Evolutionary conservation across 2,113 vertebrate genomes (phyloP).

Genomic region (Lycocorax pyrrhopterus): DNA sequence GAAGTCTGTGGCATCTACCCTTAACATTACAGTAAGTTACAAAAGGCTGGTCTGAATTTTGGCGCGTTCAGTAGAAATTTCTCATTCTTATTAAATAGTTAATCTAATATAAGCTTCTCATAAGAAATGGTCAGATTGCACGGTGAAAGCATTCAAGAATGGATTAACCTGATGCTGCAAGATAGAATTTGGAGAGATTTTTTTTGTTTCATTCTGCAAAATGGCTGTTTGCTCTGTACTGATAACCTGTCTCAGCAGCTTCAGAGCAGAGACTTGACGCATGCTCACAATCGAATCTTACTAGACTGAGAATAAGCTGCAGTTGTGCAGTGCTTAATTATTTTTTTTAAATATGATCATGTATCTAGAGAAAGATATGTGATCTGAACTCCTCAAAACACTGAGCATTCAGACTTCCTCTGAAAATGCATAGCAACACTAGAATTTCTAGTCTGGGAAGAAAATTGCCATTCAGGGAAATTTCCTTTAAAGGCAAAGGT

Average conservation of each 20-base stretch:
- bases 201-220: not conserved
- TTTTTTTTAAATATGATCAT: not conserved
- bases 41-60: not conserved
- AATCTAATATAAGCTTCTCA: not conserved
- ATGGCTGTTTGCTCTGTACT: not conserved
- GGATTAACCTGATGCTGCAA: not conserved
- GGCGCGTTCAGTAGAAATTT: not conserved
- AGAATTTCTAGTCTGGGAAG: not conserved
- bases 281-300: not conserved
- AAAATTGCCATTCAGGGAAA: not conserved
- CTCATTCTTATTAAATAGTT: not conserved
- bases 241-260: not conserved
- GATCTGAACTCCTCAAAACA: not conserved
- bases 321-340: not conserved
- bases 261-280: not conserved
- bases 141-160: not conserved
- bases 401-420: not conserved
- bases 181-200: not conserved
- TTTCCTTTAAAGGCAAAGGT: not conserved
- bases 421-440: not conserved
- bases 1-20: not conserved
- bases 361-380: not conserved
- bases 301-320: not conserved
- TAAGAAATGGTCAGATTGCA: not conserved
- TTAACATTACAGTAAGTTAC: not conserved